Conservation (phyloP, 2,888 invertebrate species). For the Eurytoma californica region DNA sequence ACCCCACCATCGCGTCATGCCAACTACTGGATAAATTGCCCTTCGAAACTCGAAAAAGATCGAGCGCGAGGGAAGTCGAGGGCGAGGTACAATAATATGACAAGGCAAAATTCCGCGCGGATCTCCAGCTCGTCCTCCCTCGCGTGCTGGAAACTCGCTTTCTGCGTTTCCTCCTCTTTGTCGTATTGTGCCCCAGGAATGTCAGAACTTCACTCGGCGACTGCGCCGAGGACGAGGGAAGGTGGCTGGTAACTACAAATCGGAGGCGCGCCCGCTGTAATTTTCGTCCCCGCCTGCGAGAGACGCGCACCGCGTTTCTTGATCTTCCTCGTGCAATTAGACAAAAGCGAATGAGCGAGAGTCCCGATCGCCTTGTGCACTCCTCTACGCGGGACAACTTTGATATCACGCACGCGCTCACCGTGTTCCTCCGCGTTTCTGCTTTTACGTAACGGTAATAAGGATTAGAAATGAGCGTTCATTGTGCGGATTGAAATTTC, state of each 20-base stretch:
- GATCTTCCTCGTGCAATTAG: conserved; percentile 48
- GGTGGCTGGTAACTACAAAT: conserved; percentile 62
- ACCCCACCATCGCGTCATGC: too few relatives aligned
- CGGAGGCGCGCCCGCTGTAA: conserved; percentile 59
- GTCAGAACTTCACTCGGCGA: conserved; percentile 30
- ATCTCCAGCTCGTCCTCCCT: neutral
- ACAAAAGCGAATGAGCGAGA: conserved; percentile 30
- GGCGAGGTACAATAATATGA: too few relatives aligned
- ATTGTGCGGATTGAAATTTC: too few relatives aligned
- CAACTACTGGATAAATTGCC: too few relatives aligned
- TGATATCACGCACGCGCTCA: neutral
- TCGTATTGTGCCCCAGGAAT: conserved; percentile 16
- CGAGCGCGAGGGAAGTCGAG: too few relatives aligned
- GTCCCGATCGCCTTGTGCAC: too few relatives aligned
- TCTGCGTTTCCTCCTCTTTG: conserved; percentile 7
- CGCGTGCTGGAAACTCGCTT: neutral
- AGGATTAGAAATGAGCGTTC: neutral
- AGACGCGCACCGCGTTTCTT: conserved; percentile 43
- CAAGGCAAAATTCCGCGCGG: neutral
- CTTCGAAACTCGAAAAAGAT: too few relatives aligned
- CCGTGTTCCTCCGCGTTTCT: neutral
- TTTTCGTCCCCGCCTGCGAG: conserved; percentile 57
- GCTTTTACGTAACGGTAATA: neutral
- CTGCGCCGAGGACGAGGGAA: neutral
- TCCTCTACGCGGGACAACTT: neutral